phyloP scores from a whole-genome alignment of 2,888 invertebrate species.

The Acanthacorydalis orientalis region DNA sequence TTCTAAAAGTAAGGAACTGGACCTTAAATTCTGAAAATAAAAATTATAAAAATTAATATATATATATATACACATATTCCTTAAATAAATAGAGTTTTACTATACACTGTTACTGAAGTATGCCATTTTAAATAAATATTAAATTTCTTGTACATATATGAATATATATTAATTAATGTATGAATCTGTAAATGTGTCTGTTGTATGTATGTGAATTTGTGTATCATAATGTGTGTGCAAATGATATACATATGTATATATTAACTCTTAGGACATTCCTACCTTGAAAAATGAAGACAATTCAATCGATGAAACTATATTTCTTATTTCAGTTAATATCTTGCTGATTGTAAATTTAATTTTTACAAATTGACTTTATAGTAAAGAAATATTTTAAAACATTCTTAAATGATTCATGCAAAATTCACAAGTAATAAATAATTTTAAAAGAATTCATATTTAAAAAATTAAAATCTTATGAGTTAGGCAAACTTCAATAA shows the following conservation, averaged over 20 bases:
- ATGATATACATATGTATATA: too few relatives aligned
- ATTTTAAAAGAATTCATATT: background rate
- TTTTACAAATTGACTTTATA: background rate
- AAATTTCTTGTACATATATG: too few relatives aligned
- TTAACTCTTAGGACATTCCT: too few relatives aligned
- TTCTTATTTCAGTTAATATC: background rate
- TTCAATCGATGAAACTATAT: background rate
- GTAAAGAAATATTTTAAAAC: background rate
- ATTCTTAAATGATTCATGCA: background rate
- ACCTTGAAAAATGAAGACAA: too few relatives aligned
- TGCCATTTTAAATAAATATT: too few relatives aligned
- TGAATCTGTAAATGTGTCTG: too few relatives aligned
- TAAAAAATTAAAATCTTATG: background rate
- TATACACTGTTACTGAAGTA: too few relatives aligned
- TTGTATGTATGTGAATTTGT: too few relatives aligned
- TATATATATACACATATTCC: background rate
- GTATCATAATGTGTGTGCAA: too few relatives aligned
- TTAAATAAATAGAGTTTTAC: too few relatives aligned
- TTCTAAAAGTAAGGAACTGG: conserved; percentile 59
- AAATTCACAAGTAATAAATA: background rate
- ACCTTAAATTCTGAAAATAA: conserved; percentile 36
- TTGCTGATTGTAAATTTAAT: background rate
- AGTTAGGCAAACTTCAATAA: conserved; percentile 4
- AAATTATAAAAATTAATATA: conserved; percentile 5
- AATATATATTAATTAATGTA: too few relatives aligned